phyloP scores from a whole-genome alignment of 2,797 vertebrate species.

The Ataeniobius toweri region DNA sequence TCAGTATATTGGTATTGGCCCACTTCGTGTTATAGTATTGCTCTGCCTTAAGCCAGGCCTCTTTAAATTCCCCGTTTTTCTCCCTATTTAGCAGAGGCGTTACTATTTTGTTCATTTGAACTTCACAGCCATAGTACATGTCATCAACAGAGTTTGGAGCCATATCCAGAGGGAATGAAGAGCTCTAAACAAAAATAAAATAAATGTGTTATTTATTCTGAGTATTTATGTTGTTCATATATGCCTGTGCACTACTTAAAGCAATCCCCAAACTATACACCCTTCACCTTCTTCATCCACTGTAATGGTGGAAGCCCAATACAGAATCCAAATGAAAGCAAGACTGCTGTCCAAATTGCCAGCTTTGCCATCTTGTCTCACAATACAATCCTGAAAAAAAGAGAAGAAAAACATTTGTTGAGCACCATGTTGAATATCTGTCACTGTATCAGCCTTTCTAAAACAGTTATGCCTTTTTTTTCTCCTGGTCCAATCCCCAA shows the following conservation, averaged over 20 bases:
- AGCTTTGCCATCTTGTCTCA: background rate
- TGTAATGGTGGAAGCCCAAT: background rate
- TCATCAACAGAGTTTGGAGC: slow-evolving; percentile 50
- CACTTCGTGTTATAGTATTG: slow-evolving; percentile 40
- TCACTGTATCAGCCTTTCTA: too few relatives aligned
- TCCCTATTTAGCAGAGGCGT: slow-evolving; percentile 39
- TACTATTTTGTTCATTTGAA: slow-evolving; percentile 40
- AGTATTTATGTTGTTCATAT: background rate
- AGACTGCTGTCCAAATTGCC: slow-evolving; percentile 10
- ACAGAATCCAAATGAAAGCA: slow-evolving; percentile 8
- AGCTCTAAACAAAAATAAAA: background rate
- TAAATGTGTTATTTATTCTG: background rate
- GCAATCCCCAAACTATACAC: background rate
- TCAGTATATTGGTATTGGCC: background rate
- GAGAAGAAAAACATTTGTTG: too few relatives aligned
- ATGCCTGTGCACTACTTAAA: slow-evolving; percentile 1
- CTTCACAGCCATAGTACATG: slow-evolving; percentile 47
- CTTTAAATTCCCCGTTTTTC: slow-evolving; percentile 27
- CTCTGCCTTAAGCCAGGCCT: slow-evolving; percentile 47
- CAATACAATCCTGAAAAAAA: background rate
- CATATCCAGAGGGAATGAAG: slow-evolving; percentile 26
- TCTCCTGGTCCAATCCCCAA: background rate
- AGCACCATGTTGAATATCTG: too few relatives aligned
- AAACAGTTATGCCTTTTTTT: too few relatives aligned
- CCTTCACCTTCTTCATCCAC: background rate